phyloP scores from a whole-genome alignment of 2,797 vertebrate species.

The Myioborus melanocephalus region DNA sequence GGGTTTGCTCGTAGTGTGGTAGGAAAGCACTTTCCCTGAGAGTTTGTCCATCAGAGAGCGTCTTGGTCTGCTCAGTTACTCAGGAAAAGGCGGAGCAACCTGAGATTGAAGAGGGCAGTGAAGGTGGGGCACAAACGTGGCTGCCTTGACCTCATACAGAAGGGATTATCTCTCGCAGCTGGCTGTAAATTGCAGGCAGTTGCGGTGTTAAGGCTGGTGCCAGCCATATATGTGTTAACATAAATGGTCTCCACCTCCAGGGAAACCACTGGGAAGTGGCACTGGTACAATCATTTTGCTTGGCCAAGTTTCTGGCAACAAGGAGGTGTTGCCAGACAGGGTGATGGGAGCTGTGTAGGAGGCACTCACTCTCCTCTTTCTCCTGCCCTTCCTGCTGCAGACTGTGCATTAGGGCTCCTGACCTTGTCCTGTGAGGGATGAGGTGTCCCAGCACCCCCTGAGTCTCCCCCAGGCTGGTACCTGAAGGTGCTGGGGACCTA shows the following conservation, averaged over 20 bases:
- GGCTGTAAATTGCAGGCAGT: neutral
- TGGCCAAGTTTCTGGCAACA: neutral
- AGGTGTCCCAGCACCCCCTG: neutral
- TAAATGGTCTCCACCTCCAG: neutral
- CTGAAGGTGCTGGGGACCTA: neutral
- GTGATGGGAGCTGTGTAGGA: neutral
- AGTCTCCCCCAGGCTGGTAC: neutral
- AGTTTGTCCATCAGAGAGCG: rapidly evolving
- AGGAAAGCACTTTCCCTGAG: neutral
- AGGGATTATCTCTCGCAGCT: neutral
- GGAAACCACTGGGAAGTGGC: neutral
- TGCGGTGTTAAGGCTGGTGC: neutral
- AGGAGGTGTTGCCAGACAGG: neutral
- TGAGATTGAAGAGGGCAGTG: neutral
- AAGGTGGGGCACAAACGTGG: neutral
- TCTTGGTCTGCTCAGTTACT: neutral
- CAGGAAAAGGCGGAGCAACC: rapidly evolving
- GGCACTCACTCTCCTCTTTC: neutral
- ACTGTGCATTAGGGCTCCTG: neutral
- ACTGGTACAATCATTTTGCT: neutral
- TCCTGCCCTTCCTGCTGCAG: neutral
- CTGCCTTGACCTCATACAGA: neutral
- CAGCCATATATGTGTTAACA: neutral
- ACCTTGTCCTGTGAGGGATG: neutral
- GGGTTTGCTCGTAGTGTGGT: rapidly evolving